These are phyloP conservation scores for Enteromius viviparus DNA, from an alignment of 2,797 vertebrate genomes.

Conservation along the genomic window DNA sequence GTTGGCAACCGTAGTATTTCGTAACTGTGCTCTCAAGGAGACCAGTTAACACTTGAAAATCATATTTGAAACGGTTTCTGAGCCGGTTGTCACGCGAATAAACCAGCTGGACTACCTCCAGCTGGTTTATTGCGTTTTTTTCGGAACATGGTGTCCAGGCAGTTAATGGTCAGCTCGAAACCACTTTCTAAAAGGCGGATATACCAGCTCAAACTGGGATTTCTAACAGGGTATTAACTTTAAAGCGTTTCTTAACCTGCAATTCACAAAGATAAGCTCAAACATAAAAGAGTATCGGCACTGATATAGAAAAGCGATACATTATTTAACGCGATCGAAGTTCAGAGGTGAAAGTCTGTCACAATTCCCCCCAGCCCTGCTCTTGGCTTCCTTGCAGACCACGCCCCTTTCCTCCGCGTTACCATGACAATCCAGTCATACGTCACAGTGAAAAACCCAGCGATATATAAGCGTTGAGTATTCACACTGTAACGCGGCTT, in stretches of 20 bases:
- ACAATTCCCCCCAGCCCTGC: neutral
- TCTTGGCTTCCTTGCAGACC: conserved; percentile 59
- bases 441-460: conserved; percentile 74
- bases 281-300: neutral
- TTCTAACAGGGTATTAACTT: neutral
- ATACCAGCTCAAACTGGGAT: too few species aligned
- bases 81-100: neutral
- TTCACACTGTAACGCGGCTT: conserved; percentile 59
- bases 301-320: conserved; percentile 6
- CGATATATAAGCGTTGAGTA: conserved; percentile 71
- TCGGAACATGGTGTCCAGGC: neutral
- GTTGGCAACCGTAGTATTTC: neutral
- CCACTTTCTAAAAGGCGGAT: neutral
- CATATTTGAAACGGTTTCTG: neutral
- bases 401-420: conserved; percentile 75
- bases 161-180: neutral
- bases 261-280: conserved; percentile 7
- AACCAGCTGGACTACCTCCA: neutral
- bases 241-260: neutral
- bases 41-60: neutral
- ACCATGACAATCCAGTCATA: conserved; percentile 75
- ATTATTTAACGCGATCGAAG: conserved; percentile 12
- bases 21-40: neutral
- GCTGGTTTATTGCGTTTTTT: neutral
- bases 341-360: conserved; percentile 20